phyloP scores from a whole-genome alignment of 2,113 vertebrate genomes.

The Megaceryle maxima region DNA sequence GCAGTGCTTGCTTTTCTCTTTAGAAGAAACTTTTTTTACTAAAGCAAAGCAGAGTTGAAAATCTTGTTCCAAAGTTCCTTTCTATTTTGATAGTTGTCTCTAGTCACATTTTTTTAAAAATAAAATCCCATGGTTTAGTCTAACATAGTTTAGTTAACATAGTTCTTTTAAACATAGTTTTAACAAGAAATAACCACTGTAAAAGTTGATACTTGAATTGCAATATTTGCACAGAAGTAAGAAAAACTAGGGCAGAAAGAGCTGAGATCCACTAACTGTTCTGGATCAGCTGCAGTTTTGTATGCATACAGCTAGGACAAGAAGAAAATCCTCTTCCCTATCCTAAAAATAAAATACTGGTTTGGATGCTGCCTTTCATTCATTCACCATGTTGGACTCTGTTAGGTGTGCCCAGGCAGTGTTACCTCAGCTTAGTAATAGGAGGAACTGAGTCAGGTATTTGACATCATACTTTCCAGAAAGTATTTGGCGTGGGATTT shows the following conservation, averaged over 20 bases:
- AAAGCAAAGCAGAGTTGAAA: not conserved
- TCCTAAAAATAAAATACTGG: not conserved
- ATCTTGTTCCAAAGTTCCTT: not conserved
- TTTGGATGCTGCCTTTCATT: not conserved
- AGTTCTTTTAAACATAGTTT: not conserved
- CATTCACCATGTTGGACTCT: not conserved
- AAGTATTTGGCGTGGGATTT: not conserved
- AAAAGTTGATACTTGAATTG: not conserved
- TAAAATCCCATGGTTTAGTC: not conserved
- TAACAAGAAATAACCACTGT: not conserved
- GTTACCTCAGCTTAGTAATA: not conserved
- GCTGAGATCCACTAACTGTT: not conserved
- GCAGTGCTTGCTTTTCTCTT: not conserved
- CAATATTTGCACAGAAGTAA: not conserved
- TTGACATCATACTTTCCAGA: not conserved
- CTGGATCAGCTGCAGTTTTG: not conserved
- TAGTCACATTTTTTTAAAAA: not conserved
- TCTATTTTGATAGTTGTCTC: not conserved
- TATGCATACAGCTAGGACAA: not conserved
- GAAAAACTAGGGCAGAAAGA: not conserved
- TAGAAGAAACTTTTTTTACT: not conserved
- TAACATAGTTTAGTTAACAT: too few species aligned
- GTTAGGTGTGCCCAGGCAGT: not conserved
- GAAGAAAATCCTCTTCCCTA: not conserved
- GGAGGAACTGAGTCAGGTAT: conserved; percentile 1